Evolutionary conservation across 2,797 vertebrate species (phyloP).

Genomic region (Galaxias olidus): DNA sequence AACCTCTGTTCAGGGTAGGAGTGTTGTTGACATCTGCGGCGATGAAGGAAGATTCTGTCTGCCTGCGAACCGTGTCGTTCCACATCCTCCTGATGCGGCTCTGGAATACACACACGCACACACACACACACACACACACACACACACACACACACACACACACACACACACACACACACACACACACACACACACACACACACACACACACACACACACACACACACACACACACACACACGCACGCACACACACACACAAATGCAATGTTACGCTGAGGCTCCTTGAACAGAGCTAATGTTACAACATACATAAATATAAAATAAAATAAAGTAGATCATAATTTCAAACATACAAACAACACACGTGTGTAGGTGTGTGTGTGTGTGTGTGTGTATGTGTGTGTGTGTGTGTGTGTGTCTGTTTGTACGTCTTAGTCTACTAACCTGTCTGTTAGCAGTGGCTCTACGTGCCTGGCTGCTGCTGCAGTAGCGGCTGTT

Average conservation of each 20-base stretch:
- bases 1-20: slow-evolving; percentile 90
- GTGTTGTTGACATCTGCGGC: slow-evolving; percentile 91
- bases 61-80: slow-evolving; percentile 91
- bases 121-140: slow-evolving; percentile 34
- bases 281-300: too few relatives aligned
- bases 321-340: too few relatives aligned
- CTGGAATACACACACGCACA: slow-evolving; percentile 57
- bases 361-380: too few relatives aligned
- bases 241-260: too few relatives aligned
- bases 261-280: too few relatives aligned
- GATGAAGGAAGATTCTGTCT: slow-evolving; percentile 92
- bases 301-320: too few relatives aligned
- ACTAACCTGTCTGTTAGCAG: slow-evolving; percentile 74
- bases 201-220: not conserved
- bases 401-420: slow-evolving; percentile 1
- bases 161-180: slow-evolving; percentile 13
- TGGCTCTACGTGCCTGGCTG: slow-evolving; percentile 78
- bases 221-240: not conserved
- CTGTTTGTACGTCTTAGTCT: not conserved
- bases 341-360: too few relatives aligned
- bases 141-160: slow-evolving; percentile 11
- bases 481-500: slow-evolving; percentile 90
- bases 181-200: not conserved
- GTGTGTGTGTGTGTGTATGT: slow-evolving; percentile 4
- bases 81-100: slow-evolving; percentile 94